Evolutionary conservation across 1,140 invertebrate species (phyloP).

Genomic region (Drosophila tristis): DNA sequence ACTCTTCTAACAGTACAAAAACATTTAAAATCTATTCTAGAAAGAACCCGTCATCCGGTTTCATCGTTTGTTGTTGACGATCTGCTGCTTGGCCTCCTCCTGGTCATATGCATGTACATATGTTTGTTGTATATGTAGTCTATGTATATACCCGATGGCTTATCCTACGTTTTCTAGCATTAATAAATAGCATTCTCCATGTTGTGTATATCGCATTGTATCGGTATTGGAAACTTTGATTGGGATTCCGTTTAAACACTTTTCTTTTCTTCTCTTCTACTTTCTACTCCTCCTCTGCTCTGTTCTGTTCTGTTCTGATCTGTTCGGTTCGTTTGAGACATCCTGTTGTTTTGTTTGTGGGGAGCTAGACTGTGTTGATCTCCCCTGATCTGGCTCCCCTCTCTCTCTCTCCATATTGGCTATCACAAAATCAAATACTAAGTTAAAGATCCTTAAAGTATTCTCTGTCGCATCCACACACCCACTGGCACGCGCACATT

Average conservation of each 20-base stretch:
- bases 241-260: constrained; percentile 33
- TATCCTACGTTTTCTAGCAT: constrained; percentile 32
- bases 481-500: constrained; percentile 1
- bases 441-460: constrained; percentile 37
- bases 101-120: neutral
- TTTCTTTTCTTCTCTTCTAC: neutral
- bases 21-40: no score
- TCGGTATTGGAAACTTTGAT: neutral
- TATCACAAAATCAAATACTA: constrained; percentile 80
- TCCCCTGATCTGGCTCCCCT: neutral
- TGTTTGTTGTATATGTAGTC: constrained; percentile 1
- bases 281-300: constrained; percentile 9
- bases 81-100: neutral
- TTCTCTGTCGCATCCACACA: constrained; percentile 32
- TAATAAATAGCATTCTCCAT: constrained; percentile 68
- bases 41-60: constrained; percentile 34
- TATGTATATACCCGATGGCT: constrained; percentile 4
- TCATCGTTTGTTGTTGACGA: no score
- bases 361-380: no score
- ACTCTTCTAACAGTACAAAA: no score
- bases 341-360: no score
- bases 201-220: neutral
- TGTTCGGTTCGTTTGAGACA: no score
- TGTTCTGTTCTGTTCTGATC: neutral
- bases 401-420: constrained; percentile 35